Evolutionary conservation across 1,140 invertebrate species (phyloP).

Genomic region (Drosophila ercepeae): DNA sequence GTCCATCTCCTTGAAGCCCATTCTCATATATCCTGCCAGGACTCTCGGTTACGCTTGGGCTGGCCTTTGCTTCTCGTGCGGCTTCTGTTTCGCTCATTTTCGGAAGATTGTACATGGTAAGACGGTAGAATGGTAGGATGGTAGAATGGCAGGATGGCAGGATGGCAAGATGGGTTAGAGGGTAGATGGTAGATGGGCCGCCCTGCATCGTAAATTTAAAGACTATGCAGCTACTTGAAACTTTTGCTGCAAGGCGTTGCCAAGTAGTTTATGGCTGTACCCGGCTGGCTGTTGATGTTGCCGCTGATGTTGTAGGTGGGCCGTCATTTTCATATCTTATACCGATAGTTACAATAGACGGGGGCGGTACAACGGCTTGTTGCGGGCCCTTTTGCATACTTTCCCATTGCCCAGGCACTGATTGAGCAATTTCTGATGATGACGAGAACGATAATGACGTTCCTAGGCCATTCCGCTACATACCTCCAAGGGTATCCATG

Average conservation of each 20-base stretch:
- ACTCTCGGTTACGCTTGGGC: constrained; percentile 59
- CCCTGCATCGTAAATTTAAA: constrained; percentile 69
- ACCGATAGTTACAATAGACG: constrained; percentile 47
- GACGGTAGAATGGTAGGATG: not conserved
- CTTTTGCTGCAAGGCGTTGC: constrained; percentile 61
- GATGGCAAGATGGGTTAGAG: not conserved
- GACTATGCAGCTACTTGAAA: constrained; percentile 73
- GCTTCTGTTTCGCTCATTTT: constrained; percentile 54
- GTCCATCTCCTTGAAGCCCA: constrained; percentile 25
- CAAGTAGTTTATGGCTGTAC: constrained; percentile 57
- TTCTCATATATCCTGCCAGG: constrained; percentile 46
- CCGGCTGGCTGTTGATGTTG: constrained; percentile 37
- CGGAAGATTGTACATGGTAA: constrained; percentile 18
- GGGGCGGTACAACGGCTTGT: constrained; percentile 1
- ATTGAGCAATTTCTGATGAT: constrained; percentile 62
- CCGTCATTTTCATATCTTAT: constrained; percentile 69
- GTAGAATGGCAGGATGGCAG: no score
- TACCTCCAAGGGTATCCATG: constrained; percentile 10
- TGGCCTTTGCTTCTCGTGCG: constrained; percentile 54
- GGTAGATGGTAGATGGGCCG: constrained; percentile 8
- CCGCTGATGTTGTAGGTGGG: constrained; percentile 52
- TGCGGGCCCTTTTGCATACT: constrained; percentile 50
- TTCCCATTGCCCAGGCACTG: constrained; percentile 18
- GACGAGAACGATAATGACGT: constrained; percentile 29
- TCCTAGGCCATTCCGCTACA: not conserved